Base-by-base conservation (phyloP, 2,797 vertebrate genomes). In the Carapus acus region DNA sequence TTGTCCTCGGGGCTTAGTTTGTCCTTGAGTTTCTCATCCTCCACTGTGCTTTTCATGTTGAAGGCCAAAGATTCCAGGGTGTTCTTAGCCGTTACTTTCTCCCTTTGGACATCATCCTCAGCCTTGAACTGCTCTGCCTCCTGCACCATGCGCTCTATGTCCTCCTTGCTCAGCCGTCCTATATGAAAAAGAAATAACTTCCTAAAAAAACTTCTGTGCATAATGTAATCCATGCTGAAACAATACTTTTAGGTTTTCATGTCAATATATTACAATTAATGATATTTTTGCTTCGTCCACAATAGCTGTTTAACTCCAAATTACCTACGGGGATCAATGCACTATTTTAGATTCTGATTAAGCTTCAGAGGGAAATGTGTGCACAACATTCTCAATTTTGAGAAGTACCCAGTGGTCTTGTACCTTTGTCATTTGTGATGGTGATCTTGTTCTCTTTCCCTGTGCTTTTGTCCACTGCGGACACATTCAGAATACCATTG, bases 401-500 rank as follows among this genome's bases (percentile, higher is more conserved):
- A 53, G 12, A 53, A 38, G 7, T 27, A 39, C 46, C 43, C 42
- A 17, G 2, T 40, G 16, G 1, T 51, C 2, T 12, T 21, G 19
- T 61, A 90, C 90, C 90, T 88, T 91, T 90, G 76, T 91, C 90
- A 71, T 91, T 91, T 17, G 90, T 91, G 54, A 91, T 91, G 44
- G 90, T 90, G 68, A 90, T 91, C 79, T 90, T 91, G 76, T 91
- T 91, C 63, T 91, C 90, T 48, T 90, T 90, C 47, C 89, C 90
- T 1, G 90, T 91, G 82, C 90, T 91, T 83, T 90, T 90, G 81
- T 91, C 90, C n/a, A 83, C 89, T 11, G 90, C 90, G 16, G 89
- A 89, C 40, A 90, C 89, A 44, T 90, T 91, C 43, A 91, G 87
- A 74, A 90, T 90, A 46, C 90, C 90, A 44, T 91, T 90, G 66